These are phyloP conservation scores for Phalacrocorax brasilianus DNA, from an alignment of 2,113 vertebrate genomes.

Conservation along the genomic window DNA sequence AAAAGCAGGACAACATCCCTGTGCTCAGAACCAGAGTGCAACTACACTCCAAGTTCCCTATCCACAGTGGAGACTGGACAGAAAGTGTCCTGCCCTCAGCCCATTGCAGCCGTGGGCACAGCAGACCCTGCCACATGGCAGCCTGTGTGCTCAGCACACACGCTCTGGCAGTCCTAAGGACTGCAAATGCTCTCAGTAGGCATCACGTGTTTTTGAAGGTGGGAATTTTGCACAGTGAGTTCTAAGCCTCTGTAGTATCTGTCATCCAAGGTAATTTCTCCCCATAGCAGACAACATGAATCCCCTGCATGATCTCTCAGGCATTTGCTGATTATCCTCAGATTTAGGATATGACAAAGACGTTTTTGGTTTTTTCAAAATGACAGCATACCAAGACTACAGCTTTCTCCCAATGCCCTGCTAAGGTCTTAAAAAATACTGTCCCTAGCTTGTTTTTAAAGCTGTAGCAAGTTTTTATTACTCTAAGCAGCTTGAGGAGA, in stretches of 20 bases:
- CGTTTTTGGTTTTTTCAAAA: neutral
- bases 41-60: neutral
- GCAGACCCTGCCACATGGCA: neutral
- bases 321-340: neutral
- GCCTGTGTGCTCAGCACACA: neutral
- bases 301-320: neutral
- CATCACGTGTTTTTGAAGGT: neutral
- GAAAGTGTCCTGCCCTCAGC: neutral
- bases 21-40: neutral
- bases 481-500: neutral
- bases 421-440: neutral
- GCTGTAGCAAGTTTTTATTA: neutral
- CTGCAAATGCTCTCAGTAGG: neutral
- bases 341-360: neutral
- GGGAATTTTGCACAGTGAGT: neutral
- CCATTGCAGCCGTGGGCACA: rapidly evolving
- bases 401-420: neutral
- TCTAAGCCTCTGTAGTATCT: neutral
- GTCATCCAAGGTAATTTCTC: neutral
- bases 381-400: neutral
- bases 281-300: neutral
- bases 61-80: neutral
- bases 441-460: neutral
- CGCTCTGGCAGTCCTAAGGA: neutral
- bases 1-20: neutral